Evolutionary conservation across 2,113 vertebrate species (phyloP).

Genomic region (Oxygymnocypris stewartii): DNA sequence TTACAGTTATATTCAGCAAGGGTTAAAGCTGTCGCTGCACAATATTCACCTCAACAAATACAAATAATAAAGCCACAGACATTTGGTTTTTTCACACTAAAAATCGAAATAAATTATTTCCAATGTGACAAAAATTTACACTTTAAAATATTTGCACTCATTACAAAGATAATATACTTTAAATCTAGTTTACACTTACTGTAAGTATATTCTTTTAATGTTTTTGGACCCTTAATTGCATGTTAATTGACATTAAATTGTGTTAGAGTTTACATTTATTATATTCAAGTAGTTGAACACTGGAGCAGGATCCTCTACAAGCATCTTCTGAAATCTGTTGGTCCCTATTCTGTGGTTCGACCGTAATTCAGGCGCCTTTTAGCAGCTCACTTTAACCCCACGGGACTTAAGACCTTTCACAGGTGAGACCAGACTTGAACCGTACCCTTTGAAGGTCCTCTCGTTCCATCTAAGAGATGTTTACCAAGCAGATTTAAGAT

Average conservation of each 20-base stretch:
- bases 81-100: not conserved
- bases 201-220: no score
- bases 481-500: slow-evolving; percentile 42
- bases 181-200: no score
- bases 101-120: not conserved
- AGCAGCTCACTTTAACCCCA: slow-evolving; percentile 24
- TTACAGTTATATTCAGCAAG: slow-evolving; percentile 43
- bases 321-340: not conserved
- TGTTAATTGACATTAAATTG: no score
- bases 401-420: slow-evolving; percentile 30
- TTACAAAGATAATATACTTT: not conserved
- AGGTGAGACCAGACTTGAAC: slow-evolving; percentile 43
- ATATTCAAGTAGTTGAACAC: no score
- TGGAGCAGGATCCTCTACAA: not conserved
- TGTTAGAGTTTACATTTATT: no score
- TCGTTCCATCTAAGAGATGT: slow-evolving; percentile 34
- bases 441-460: slow-evolving; percentile 35
- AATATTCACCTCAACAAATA: not conserved
- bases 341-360: slow-evolving; percentile 7
- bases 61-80: not conserved
- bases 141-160: not conserved
- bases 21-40: slow-evolving; percentile 17
- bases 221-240: no score
- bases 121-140: not conserved
- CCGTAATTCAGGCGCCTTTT: slow-evolving; percentile 10